Conservation (phyloP, 2,797 vertebrate species). For the Eulemur rubriventer region DNA sequence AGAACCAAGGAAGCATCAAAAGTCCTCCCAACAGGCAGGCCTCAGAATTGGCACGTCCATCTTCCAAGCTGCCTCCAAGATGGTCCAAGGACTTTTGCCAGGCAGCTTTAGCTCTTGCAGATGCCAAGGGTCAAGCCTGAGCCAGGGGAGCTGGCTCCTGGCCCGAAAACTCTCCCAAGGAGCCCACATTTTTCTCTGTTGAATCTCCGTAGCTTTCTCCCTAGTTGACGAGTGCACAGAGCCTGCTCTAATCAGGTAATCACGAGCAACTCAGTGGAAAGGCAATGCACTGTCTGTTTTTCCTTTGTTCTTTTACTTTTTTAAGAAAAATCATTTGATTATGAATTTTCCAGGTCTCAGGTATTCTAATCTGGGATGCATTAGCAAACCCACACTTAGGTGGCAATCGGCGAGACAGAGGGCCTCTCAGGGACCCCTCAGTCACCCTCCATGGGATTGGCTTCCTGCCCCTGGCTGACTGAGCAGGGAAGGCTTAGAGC, state of each 20-base stretch:
- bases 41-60: background rate
- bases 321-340: background rate
- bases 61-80: background rate
- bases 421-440: background rate
- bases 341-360: background rate
- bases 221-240: fast-evolving
- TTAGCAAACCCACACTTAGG: background rate
- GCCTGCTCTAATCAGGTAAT: background rate
- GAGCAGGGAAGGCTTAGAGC: background rate
- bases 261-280: background rate
- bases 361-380: background rate
- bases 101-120: background rate
- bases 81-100: background rate
- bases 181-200: background rate
- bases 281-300: background rate
- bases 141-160: background rate
- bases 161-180: background rate
- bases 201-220: background rate
- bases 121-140: background rate
- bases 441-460: background rate
- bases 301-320: background rate
- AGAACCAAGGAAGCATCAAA: background rate
- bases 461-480: background rate
- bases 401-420: background rate
- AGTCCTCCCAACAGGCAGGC: background rate